These are phyloP conservation scores for Drosophila paulistorum DNA, from an alignment of 1,140 invertebrate genomes.

Conservation along the genomic window DNA sequence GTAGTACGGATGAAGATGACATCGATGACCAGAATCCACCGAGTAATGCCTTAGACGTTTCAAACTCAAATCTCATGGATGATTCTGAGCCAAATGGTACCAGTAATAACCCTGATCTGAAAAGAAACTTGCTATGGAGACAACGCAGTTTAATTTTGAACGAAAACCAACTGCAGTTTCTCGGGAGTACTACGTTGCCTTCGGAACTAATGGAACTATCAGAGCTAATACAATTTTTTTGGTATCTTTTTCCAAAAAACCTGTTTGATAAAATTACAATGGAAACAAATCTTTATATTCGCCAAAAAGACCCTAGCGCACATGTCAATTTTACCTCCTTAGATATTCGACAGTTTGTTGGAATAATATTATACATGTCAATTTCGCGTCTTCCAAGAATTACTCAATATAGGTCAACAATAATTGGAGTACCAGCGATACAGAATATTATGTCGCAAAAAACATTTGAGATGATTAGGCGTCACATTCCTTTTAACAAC, in stretches of 20 bases:
- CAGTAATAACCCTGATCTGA: no score
- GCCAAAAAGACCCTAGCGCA: no score
- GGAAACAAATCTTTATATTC: neutral
- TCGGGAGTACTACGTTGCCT: neutral
- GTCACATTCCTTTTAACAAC: no score
- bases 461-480: no score
- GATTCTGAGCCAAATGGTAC: no score
- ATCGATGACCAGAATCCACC: neutral
- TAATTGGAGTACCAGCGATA: no score
- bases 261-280: neutral
- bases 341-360: constrained; percentile 33
- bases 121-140: no score
- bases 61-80: no score
- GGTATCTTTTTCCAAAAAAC: neutral
- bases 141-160: no score
- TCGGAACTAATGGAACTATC: constrained; percentile 26
- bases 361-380: constrained; percentile 19
- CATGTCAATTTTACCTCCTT: constrained; percentile 2
- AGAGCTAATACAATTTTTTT: neutral
- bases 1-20: neutral
- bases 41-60: no score
- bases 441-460: no score
- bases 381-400: constrained; percentile 21
- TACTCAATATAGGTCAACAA: neutral
- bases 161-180: no score